A percentile compares a stretch with the other conserved stretches of the same genome.
These are phyloP conservation scores for Cheilosia urbana DNA, from an alignment of 2,888 invertebrate genomes.

Conservation along the genomic window DNA sequence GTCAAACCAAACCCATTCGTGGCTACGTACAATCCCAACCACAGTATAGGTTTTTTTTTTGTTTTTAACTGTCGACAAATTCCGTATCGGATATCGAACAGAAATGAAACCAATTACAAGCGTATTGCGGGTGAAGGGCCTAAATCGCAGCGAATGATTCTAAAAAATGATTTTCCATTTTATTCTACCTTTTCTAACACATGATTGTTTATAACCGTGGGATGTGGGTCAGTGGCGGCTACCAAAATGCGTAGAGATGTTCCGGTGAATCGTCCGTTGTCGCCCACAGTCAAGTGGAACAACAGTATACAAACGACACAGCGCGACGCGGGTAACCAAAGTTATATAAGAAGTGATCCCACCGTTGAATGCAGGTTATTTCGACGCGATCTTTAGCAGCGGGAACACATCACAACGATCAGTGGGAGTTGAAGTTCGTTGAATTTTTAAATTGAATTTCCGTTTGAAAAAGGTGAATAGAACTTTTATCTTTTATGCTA, in stretches of 20 bases:
- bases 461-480: conserved; percentile 32
- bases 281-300: conserved; percentile 40
- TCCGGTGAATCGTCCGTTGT: conserved; percentile 46
- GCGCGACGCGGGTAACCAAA: conserved; percentile 18
- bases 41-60: conserved; percentile 30
- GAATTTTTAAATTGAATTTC: conserved; percentile 26
- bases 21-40: conserved; percentile 32
- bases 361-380: conserved; percentile 57
- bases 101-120: conserved; percentile 17
- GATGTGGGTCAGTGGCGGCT: conserved; percentile 59
- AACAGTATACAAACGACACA: background rate
- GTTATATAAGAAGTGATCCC: conserved; percentile 65
- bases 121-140: conserved; percentile 26
- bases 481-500: background rate
- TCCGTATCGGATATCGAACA: conserved; percentile 27
- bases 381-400: conserved; percentile 38
- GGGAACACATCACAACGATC: conserved; percentile 40
- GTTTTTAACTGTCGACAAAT: conserved; percentile 26
- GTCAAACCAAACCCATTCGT: conserved; percentile 39
- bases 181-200: conserved; percentile 27
- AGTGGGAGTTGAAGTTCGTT: conserved; percentile 5
- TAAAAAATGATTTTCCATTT: conserved; percentile 11
- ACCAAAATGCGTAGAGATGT: conserved; percentile 52
- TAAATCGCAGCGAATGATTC: conserved; percentile 24
- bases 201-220: conserved; percentile 42